Evolutionary conservation across 2,797 vertebrate genomes (phyloP).

Genomic region (Melanotaenia trifasciata): DNA sequence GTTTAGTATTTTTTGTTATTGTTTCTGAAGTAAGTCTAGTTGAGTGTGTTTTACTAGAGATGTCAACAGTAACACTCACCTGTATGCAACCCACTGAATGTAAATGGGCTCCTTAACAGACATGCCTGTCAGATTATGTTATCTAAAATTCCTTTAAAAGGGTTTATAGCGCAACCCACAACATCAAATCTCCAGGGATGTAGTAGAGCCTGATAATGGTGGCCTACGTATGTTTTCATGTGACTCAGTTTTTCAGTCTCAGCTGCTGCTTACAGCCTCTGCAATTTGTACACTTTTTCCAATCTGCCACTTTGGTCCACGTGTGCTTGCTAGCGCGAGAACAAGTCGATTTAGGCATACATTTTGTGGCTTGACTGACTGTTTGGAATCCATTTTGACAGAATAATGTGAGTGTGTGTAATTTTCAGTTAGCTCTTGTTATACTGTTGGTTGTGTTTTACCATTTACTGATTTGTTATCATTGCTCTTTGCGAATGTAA

Average conservation of each 20-base stretch:
- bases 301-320: conserved; percentile 26
- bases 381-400: conserved; percentile 33
- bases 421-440: conserved; percentile 41
- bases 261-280: conserved; percentile 23
- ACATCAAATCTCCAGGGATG: conserved; percentile 51
- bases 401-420: conserved; percentile 26
- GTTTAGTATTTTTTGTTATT: conserved; percentile 32
- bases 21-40: conserved; percentile 28
- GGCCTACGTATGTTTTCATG: conserved; percentile 61
- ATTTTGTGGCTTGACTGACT: conserved; percentile 44
- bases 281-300: conserved; percentile 12
- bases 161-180: conserved; percentile 51
- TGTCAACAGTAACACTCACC: conserved; percentile 56
- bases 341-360: conserved; percentile 21
- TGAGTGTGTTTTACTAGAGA: conserved; percentile 21
- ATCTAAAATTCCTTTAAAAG: conserved; percentile 59
- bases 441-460: conserved; percentile 47
- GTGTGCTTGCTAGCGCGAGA: conserved; percentile 26
- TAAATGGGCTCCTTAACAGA: conserved; percentile 65
- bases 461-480: conserved; percentile 63
- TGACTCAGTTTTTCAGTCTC: conserved; percentile 45
- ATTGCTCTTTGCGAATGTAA: conserved; percentile 68
- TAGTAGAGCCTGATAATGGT: conserved; percentile 54
- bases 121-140: conserved; percentile 70
- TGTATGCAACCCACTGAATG: conserved; percentile 67